phyloP scores from a whole-genome alignment of 2,797 vertebrate genomes.

The Enteromius radiatus region DNA sequence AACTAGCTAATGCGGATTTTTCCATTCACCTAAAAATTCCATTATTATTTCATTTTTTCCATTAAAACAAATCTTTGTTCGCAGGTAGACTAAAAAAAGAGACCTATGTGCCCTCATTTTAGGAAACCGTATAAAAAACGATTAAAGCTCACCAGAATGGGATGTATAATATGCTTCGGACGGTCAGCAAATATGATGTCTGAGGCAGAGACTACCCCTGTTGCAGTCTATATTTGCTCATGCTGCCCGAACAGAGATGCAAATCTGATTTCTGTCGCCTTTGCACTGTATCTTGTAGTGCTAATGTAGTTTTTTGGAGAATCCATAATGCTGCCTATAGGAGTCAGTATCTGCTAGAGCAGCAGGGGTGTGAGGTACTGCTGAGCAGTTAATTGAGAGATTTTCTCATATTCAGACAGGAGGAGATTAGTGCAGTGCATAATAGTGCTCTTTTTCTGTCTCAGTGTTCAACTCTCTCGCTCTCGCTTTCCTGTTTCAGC shows the following conservation, averaged over 20 bases:
- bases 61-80: background rate
- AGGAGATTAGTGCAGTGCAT: conserved; percentile 47
- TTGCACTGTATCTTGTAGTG: conserved; percentile 3
- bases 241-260: background rate
- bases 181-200: background rate
- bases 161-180: background rate
- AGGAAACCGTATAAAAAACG: background rate
- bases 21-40: background rate
- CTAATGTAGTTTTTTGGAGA: conserved; percentile 29
- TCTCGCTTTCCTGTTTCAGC: conserved; percentile 38
- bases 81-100: background rate
- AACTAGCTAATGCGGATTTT: background rate
- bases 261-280: conserved; percentile 18
- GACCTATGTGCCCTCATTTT: background rate
- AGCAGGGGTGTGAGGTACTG: conserved; percentile 45
- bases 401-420: conserved; percentile 43
- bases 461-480: conserved; percentile 1
- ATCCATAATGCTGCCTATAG: conserved; percentile 45
- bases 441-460: conserved; percentile 17
- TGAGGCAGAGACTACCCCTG: background rate
- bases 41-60: background rate
- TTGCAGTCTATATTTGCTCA: conserved; percentile 9
- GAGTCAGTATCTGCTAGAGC: conserved; percentile 25
- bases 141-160: background rate
- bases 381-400: conserved; percentile 52